These are phyloP conservation scores for Varecia variegata DNA, from an alignment of 2,797 vertebrate species.

Conservation along the genomic window DNA sequence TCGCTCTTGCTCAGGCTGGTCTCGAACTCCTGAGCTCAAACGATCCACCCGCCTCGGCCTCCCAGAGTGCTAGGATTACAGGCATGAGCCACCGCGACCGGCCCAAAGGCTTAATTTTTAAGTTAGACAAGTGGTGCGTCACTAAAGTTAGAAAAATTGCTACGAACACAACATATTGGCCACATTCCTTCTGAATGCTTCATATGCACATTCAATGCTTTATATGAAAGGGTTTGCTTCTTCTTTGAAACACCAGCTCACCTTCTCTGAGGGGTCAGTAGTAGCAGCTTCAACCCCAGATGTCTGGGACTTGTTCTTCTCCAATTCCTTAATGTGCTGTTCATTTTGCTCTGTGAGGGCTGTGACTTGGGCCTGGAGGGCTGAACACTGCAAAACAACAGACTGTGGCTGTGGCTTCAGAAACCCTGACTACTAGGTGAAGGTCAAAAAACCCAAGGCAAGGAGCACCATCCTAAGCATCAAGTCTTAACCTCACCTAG, in stretches of 20 bases:
- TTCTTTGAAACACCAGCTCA: conserved; percentile 72
- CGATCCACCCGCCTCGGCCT: no score
- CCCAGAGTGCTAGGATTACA: no score
- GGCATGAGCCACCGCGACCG: no score
- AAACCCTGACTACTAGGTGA: not conserved
- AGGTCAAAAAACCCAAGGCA: not conserved
- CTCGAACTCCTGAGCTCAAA: no score
- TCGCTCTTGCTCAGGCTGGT: no score
- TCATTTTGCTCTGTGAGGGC: conserved; percentile 83
- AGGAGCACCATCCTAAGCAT: not conserved
- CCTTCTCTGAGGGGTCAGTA: conserved; percentile 89
- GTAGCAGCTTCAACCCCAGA: not conserved
- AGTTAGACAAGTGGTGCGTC: not conserved
- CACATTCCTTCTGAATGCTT: not conserved
- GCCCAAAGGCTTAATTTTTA: not conserved
- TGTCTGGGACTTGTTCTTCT: conserved; percentile 50
- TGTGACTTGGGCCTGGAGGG: conserved; percentile 84
- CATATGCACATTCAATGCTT: not conserved
- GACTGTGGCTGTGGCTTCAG: not conserved
- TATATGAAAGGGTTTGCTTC: not conserved
- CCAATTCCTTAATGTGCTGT: conserved; percentile 78
- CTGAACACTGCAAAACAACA: conserved; percentile 83
- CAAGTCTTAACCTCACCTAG: not conserved
- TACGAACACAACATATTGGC: not conserved
- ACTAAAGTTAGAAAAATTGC: not conserved